These are phyloP conservation scores for Sialis lutaria DNA, from an alignment of 2,888 invertebrate species.

Conservation along the genomic window DNA sequence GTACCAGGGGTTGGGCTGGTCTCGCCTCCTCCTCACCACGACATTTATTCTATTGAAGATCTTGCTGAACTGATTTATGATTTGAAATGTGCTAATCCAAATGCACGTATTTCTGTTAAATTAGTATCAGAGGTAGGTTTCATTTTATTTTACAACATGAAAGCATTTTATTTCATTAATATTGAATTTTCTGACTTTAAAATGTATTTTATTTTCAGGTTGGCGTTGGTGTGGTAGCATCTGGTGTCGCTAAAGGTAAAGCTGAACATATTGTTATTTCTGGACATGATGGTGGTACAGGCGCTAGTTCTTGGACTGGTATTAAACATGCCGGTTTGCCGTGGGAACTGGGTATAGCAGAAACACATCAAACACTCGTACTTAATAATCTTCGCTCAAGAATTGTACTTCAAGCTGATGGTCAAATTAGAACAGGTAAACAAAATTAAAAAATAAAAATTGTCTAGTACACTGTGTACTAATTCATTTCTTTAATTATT, in stretches of 20 bases:
- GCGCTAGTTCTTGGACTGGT: conserved; percentile 98
- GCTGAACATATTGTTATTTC: conserved; percentile 98
- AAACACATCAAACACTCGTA: conserved; percentile 94
- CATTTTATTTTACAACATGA: not conserved
- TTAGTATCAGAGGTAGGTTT: conserved; percentile 69
- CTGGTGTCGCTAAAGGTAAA: conserved; percentile 97
- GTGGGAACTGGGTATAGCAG: conserved; percentile 96
- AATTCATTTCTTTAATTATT: conserved; percentile 1
- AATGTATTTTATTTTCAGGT: conserved; percentile 27
- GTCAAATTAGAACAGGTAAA: conserved; percentile 74
- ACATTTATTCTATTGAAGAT: conserved; percentile 99
- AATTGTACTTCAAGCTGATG: conserved; percentile 91
- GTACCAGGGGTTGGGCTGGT: conserved; percentile 95
- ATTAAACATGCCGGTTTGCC: conserved; percentile 96
- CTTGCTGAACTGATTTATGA: conserved; percentile 96
- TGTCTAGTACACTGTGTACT: not conserved
- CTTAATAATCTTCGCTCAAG: conserved; percentile 84
- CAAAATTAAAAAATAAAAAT: not conserved
- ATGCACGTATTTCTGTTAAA: conserved; percentile 90
- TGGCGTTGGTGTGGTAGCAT: conserved; percentile 97
- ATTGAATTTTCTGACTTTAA: not conserved
- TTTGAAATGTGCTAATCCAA: conserved; percentile 91
- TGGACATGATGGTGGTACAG: conserved; percentile 98
- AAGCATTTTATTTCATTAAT: not conserved
- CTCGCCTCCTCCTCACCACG: conserved; percentile 98